Conservation (phyloP, 1,140 invertebrate genomes). For the Babylonia areolata region DNA sequence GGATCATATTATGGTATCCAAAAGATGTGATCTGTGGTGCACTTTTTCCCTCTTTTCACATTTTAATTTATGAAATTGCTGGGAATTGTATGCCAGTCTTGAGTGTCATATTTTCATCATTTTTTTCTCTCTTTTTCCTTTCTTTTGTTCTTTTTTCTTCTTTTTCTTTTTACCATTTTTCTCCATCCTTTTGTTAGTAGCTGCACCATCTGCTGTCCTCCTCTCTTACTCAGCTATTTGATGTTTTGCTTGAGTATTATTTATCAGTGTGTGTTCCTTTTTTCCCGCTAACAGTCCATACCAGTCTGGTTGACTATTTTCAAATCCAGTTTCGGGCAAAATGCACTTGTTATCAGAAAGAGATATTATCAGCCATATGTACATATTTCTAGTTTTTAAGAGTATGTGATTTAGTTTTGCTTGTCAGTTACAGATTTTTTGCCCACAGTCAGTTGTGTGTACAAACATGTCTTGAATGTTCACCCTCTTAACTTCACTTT, state of each 20-base stretch:
- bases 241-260: background rate
- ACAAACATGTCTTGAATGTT: background rate
- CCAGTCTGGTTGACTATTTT: background rate
- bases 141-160: background rate
- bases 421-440: background rate
- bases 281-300: background rate
- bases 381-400: background rate
- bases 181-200: background rate
- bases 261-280: background rate
- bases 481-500: no score
- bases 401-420: background rate
- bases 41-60: no score
- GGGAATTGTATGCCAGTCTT: no score
- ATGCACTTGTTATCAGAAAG: background rate
- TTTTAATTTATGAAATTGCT: no score
- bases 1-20: no score
- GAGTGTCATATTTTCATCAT: no score
- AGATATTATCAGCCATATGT: background rate
- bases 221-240: background rate
- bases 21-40: no score
- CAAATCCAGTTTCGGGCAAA: conserved; percentile 17
- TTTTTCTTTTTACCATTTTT: background rate
- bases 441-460: no score
- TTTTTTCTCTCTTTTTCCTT: no score
- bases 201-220: background rate